A percentile compares a stretch with the other conserved stretches of the same genome.
Conservation (phyloP, 1,140 invertebrate species). For the Andrena cerasifolii region DNA sequence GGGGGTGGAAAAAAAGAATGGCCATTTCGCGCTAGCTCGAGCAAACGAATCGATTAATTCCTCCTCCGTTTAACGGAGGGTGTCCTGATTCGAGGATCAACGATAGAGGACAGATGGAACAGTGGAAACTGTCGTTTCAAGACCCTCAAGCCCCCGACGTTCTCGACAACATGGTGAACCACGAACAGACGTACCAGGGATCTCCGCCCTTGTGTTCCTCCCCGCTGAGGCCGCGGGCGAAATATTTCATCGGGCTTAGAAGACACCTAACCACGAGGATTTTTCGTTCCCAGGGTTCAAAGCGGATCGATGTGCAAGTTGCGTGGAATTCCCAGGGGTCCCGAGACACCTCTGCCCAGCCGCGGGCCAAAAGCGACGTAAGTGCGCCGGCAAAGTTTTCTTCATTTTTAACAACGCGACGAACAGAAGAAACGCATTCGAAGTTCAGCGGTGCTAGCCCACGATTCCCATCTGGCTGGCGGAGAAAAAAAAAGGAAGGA, state of each 20-base stretch:
- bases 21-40: not conserved
- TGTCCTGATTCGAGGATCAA: no score
- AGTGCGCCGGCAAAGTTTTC: constrained; percentile 55
- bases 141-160: no score
- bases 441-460: constrained; percentile 55
- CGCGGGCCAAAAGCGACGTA: constrained; percentile 52
- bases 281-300: not conserved
- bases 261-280: not conserved
- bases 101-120: no score
- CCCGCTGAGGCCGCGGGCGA: not conserved
- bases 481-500: not conserved
- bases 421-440: constrained; percentile 64
- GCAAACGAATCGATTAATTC: constrained; percentile 19
- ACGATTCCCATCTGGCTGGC: not conserved
- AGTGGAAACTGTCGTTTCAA: no score
- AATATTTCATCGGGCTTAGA: not conserved
- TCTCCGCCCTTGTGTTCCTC: no score
- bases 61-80: not conserved
- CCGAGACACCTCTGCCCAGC: constrained; percentile 1
- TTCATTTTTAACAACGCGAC: constrained; percentile 63
- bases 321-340: constrained; percentile 29
- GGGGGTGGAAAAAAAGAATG: constrained; percentile 36
- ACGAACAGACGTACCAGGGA: no score
- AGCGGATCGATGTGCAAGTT: not conserved
- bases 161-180: no score